Evolutionary conservation across 2,113 vertebrate species (phyloP), one percentile per base, ranked within the genome.

Genomic region (Dunckerocampus dactyliophorus): DNA sequence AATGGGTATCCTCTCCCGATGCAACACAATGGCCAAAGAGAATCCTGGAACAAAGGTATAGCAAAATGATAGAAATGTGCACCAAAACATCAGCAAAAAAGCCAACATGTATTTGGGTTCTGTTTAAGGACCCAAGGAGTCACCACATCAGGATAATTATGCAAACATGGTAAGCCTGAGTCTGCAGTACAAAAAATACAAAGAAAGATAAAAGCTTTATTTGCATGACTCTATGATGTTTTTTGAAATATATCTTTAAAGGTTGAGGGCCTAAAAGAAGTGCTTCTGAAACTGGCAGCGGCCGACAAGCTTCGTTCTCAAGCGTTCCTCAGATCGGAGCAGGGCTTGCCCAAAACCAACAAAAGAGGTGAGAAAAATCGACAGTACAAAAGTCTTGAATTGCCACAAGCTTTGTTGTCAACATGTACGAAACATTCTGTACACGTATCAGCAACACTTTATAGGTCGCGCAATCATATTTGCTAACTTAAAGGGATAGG

Each of bases 351-450:
- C 3, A 92, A 90, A 70, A 77, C 86, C 45, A 90, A 74, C 66
- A 92, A 91, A 77, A 91, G 91, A 89, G 87, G 91, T 92, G 48
- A 88, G 84, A 28, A 1, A 68, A 55, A n/a, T 6, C 17, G 16
- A 10, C 24, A 10, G 6, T 2, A 1, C 24, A 28, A 53, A 53
- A 7, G 3, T 31, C 8, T 15, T 28, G 28, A 17, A 5, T 52
- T 31, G 16, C 8, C 50, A 17, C 51, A 31, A 43, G 12, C 11
- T 43, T 43, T 43, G 39, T 14, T 43, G 12, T 14, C 0, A 43
- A 43, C 12, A 3, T 13, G 39, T 43, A 43, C 12, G 39, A 13
- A 43, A 43, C 7, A 34, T 34, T 5, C 31, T 34, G 31, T 5
- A 34, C 7, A 34, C 7, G 7, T 28, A 28, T 28, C 24, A 28